Conservation (phyloP, 64 coral and sea anemone genomes). For the Platygyra sinensis region DNA sequence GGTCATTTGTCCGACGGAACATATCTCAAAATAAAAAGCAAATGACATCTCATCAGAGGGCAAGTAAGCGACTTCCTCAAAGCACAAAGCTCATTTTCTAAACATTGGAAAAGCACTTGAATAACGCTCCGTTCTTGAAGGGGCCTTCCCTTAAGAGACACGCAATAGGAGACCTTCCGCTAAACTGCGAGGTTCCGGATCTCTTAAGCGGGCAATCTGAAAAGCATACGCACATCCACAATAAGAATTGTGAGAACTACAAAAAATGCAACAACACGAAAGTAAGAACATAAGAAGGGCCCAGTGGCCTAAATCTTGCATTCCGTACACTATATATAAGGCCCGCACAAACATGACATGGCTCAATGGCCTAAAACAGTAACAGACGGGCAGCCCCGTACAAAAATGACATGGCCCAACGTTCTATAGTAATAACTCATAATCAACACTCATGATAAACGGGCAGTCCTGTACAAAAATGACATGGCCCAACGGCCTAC, state of each 20-base stretch:
- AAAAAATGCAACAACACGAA: background rate
- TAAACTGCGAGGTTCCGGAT: conserved; percentile 36
- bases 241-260: background rate
- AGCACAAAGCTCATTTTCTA: conserved; percentile 23
- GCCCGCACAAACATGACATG: too few species aligned
- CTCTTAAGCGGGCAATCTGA: too few species aligned
- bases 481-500: background rate
- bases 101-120: conserved; percentile 50
- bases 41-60: conserved; percentile 19
- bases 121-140: conserved; percentile 51
- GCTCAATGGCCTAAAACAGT: too few species aligned
- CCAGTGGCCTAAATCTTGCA: too few species aligned
- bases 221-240: conserved; percentile 2
- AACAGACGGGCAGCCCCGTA: too few species aligned
- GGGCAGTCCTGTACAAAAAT: background rate
- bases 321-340: too few species aligned
- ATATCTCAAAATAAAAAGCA: conserved; percentile 56
- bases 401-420: too few species aligned
- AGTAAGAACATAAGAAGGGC: background rate
- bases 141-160: conserved; percentile 22
- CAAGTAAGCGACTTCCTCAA: conserved; percentile 14
- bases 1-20: too few species aligned
- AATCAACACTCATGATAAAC: background rate
- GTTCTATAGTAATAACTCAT: background rate
- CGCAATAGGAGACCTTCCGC: conserved; percentile 26